phyloP scores from a whole-genome alignment of 1,140 invertebrate genomes.

The Gonatopus flavifemur region DNA sequence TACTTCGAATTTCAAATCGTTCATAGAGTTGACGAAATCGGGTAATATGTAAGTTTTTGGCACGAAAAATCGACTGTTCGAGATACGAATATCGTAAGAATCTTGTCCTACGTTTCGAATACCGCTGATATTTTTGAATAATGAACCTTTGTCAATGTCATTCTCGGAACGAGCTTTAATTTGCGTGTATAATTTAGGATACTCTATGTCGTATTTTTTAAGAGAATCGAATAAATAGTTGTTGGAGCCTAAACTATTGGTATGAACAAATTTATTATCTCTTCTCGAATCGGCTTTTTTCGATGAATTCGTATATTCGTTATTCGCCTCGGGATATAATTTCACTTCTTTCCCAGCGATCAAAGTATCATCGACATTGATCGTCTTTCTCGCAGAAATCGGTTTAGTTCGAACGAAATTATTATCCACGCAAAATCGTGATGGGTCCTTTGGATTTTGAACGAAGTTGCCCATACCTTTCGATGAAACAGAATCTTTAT shows the following conservation, averaged over 20 bases:
- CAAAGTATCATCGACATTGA: too few relatives aligned
- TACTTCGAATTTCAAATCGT: conserved; percentile 42
- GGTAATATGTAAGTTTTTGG: conserved; percentile 39
- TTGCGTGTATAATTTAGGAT: conserved; percentile 22
- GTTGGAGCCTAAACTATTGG: too few relatives aligned
- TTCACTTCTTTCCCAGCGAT: too few relatives aligned
- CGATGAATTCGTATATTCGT: too few relatives aligned
- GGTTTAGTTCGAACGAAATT: too few relatives aligned
- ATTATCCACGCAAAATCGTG: too few relatives aligned
- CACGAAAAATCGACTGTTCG: conserved; percentile 45
- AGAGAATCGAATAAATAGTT: not conserved
- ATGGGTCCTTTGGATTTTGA: too few relatives aligned
- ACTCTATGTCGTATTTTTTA: conserved; percentile 4
- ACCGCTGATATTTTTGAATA: conserved; percentile 32
- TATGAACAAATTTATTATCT: too few relatives aligned
- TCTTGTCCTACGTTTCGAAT: conserved; percentile 30
- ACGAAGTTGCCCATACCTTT: not conserved
- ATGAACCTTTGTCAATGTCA: conserved; percentile 9
- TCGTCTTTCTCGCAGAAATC: too few relatives aligned
- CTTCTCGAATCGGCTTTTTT: too few relatives aligned
- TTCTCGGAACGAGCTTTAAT: not conserved
- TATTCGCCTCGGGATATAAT: too few relatives aligned
- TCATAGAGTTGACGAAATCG: conserved; percentile 31
- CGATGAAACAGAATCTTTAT: not conserved
- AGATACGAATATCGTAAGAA: conserved; percentile 39